phyloP scores from a whole-genome alignment of 2,113 vertebrate genomes.

The Albula goreensis region DNA sequence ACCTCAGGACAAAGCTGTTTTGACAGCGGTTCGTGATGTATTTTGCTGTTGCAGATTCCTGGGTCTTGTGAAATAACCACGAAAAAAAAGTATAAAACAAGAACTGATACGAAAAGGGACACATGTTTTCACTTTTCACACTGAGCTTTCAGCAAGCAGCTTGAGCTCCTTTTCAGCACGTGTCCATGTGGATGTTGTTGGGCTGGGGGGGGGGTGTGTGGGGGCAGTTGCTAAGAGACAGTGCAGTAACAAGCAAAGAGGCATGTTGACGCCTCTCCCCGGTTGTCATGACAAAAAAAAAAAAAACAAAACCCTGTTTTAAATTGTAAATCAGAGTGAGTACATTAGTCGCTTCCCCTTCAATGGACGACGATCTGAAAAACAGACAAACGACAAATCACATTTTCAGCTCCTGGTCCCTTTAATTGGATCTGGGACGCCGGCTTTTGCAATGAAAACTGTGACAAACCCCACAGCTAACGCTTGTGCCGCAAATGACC shows the following conservation, averaged over 20 bases:
- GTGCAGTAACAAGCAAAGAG: slow-evolving; percentile 28
- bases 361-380: neutral
- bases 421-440: neutral
- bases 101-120: too few relatives aligned
- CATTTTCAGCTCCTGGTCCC: neutral
- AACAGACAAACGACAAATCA: slow-evolving; percentile 28
- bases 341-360: neutral
- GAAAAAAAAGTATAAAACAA: neutral
- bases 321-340: neutral
- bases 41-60: neutral
- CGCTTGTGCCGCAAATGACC: neutral
- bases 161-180: slow-evolving; percentile 37
- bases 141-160: slow-evolving; percentile 30
- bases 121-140: too few relatives aligned
- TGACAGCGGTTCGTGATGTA: neutral
- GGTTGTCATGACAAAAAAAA: slow-evolving; percentile 4
- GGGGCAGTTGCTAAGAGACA: slow-evolving; percentile 55
- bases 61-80: neutral
- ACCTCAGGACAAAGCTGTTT: neutral
- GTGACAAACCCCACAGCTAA: neutral
- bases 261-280: slow-evolving; percentile 43
- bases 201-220: neutral
- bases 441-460: neutral
- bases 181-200: slow-evolving; percentile 27
- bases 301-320: slow-evolving; percentile 18